Conservation (phyloP, 2,113 vertebrate species). For the Lepisosteus oculatus region DNA sequence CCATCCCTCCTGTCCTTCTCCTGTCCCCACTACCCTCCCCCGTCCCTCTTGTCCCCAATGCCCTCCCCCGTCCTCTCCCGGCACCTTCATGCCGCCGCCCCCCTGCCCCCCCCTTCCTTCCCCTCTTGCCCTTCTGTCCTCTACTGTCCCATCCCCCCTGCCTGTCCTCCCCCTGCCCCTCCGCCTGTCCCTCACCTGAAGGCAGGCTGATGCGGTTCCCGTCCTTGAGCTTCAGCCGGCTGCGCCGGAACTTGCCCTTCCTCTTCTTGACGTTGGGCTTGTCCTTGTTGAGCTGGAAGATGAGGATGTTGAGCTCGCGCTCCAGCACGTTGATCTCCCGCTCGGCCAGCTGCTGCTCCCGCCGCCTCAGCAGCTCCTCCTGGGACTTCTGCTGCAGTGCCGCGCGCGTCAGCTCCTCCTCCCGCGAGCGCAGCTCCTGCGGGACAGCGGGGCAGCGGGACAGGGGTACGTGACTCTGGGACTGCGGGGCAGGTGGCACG, state of each 20-base stretch:
- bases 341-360: slow-evolving; percentile 88
- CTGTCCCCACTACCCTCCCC: not conserved
- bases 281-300: slow-evolving; percentile 93
- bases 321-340: slow-evolving; percentile 91
- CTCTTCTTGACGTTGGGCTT: slow-evolving; percentile 91
- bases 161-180: too few relatives aligned
- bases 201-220: slow-evolving; percentile 94
- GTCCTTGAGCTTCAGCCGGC: slow-evolving; percentile 87
- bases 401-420: slow-evolving; percentile 89
- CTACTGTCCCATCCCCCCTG: too few relatives aligned
- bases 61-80: too few relatives aligned
- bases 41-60: too few relatives aligned
- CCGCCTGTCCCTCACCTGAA: slow-evolving; percentile 73
- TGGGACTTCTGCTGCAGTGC: slow-evolving; percentile 93
- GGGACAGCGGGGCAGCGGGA: not conserved
- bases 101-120: too few relatives aligned
- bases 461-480: too few relatives aligned
- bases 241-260: slow-evolving; percentile 89
- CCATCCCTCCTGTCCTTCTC: not conserved
- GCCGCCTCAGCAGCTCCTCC: slow-evolving; percentile 82
- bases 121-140: too few relatives aligned
- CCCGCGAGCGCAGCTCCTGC: slow-evolving; percentile 89
- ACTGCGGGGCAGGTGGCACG: too few relatives aligned
- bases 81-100: too few relatives aligned
- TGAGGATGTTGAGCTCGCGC: slow-evolving; percentile 90